Evolutionary conservation across 2,797 vertebrate genomes (phyloP).

Genomic region (Sebastes hubbsi): DNA sequence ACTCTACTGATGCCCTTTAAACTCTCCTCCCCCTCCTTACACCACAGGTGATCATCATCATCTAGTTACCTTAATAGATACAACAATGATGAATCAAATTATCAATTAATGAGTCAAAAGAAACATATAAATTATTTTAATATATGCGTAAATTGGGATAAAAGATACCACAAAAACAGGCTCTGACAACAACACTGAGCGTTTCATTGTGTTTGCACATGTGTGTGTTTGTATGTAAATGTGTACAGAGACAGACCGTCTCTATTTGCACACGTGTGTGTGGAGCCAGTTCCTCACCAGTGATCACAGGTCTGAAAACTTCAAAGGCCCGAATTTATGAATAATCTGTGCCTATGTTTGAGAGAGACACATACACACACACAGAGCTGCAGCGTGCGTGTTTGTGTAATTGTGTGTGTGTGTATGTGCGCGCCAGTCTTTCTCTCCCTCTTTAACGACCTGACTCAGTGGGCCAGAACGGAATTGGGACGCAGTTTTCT

Average conservation of each 20-base stretch:
- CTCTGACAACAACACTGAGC: neutral
- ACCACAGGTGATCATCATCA: neutral
- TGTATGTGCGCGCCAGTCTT: constrained; percentile 22
- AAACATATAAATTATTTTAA: neutral
- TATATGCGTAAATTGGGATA: neutral
- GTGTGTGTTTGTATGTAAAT: neutral
- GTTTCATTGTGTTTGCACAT: constrained; percentile 15
- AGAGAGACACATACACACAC: constrained; percentile 34
- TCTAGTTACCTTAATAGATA: neutral
- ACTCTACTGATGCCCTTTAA: neutral
- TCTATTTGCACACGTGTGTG: constrained; percentile 42
- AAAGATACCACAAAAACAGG: neutral
- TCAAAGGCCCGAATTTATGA: constrained; percentile 74
- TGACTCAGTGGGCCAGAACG: constrained; percentile 77
- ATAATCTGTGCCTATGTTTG: constrained; percentile 64
- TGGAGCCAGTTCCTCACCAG: constrained; percentile 65
- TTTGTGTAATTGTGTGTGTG: neutral
- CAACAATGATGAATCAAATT: neutral
- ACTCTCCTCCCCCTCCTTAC: too few species aligned
- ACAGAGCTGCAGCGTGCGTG: constrained; percentile 6
- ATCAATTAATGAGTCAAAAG: neutral
- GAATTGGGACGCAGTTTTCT: constrained; percentile 71
- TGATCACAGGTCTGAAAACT: constrained; percentile 78
- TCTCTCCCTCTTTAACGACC: constrained; percentile 69
- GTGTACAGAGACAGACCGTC: constrained; percentile 32